Conservation (phyloP, 2,797 vertebrate species). For the Molossus alvarezi region DNA sequence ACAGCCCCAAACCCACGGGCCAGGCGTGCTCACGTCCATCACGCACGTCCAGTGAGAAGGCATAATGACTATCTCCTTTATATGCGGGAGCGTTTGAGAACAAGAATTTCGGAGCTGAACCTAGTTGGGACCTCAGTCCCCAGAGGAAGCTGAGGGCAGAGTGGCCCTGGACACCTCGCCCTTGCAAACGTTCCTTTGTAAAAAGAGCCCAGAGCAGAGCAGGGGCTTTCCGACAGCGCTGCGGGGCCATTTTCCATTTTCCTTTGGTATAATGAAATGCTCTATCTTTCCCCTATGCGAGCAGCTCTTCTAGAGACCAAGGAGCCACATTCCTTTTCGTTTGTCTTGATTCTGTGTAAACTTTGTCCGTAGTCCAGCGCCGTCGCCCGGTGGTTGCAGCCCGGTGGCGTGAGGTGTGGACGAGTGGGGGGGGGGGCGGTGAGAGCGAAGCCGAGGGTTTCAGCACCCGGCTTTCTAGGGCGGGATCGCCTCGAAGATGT, state of each 20-base stretch:
- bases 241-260: slow-evolving; percentile 48
- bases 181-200: neutral
- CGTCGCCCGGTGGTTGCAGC: neutral
- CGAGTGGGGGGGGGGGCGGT: neutral
- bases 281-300: neutral
- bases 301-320: neutral
- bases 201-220: slow-evolving; percentile 29
- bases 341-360: slow-evolving; percentile 23
- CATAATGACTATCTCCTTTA: neutral
- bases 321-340: neutral
- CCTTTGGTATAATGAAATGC: slow-evolving; percentile 19
- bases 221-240: neutral
- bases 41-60: neutral
- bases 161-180: neutral
- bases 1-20: neutral
- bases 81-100: slow-evolving; percentile 17
- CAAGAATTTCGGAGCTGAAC: slow-evolving; percentile 46
- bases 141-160: neutral
- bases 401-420: neutral
- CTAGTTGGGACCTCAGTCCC: neutral
- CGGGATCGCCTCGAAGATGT: slow-evolving; percentile 66
- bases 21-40: neutral
- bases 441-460: neutral
- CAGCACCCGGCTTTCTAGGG: slow-evolving; percentile 66
- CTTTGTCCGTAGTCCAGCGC: neutral